Percentiles rank a stretch among this genome's conserved stretches.
Evolutionary conservation across 2,113 vertebrate species (phyloP).

Genomic region (Cettia cetti): DNA sequence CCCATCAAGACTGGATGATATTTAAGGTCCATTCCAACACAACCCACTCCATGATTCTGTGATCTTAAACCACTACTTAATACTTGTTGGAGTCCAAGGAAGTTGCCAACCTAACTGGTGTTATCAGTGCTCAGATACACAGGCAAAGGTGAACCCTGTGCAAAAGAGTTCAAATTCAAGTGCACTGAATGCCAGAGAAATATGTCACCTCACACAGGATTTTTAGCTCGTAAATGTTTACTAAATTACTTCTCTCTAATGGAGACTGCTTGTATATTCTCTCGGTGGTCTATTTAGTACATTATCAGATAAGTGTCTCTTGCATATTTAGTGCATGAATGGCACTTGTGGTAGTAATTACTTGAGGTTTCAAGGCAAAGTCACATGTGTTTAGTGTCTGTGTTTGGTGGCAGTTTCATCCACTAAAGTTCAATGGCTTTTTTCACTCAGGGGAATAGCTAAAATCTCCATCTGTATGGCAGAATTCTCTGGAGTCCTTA

Average conservation of each 20-base stretch:
- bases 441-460: not conserved
- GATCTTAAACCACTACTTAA: not conserved
- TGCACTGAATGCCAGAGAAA: not conserved
- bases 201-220: not conserved
- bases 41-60: not conserved
- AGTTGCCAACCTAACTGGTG: not conserved
- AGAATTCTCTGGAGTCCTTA: conserved; percentile 1
- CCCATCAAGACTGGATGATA: no score
- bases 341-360: conserved; percentile 50
- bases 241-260: conserved; percentile 22
- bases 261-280: conserved; percentile 6
- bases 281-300: conserved; percentile 32
- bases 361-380: conserved; percentile 34
- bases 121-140: not conserved
- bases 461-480: not conserved
- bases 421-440: conserved; percentile 2
- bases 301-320: conserved; percentile 39
- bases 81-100: not conserved
- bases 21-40: not conserved
- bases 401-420: conserved; percentile 22
- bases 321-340: conserved; percentile 13
- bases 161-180: not conserved
- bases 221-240: conserved; percentile 21
- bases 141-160: not conserved
- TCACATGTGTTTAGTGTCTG: conserved; percentile 3